A percentile compares a stretch with the other conserved stretches of the same genome.
phyloP scores from a whole-genome alignment of 2,113 vertebrate species.

The Prolemur simus region DNA sequence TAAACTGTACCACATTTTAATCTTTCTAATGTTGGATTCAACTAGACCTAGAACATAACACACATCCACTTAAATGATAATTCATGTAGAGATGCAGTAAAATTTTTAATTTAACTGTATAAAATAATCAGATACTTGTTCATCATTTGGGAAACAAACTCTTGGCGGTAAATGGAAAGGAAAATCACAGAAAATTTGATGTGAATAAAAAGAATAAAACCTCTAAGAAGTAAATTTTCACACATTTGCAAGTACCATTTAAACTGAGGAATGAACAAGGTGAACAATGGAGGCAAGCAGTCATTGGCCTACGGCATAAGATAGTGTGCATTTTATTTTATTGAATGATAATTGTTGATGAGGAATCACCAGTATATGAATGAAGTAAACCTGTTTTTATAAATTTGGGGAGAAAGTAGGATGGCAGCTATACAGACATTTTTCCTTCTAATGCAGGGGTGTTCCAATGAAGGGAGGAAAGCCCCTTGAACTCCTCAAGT shows the following conservation, averaged over 20 bases:
- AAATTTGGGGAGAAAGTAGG: not conserved
- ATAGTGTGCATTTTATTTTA: not conserved
- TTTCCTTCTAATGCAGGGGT: not conserved
- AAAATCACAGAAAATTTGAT: not conserved
- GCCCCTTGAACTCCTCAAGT: too few species aligned
- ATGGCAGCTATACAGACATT: not conserved
- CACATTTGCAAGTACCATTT: not conserved
- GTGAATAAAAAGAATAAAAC: not conserved
- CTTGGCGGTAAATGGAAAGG: constrained; percentile 10
- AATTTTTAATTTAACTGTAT: not conserved
- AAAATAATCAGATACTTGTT: constrained; percentile 7
- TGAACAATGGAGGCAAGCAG: not conserved
- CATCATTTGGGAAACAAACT: not conserved
- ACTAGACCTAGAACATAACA: not conserved
- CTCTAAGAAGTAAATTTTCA: constrained; percentile 16
- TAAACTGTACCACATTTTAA: not conserved
- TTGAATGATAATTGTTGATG: not conserved
- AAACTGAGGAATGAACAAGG: not conserved
- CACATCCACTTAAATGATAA: not conserved
- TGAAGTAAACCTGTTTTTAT: not conserved
- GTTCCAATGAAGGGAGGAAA: too few species aligned
- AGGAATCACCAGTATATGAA: not conserved
- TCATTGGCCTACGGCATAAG: not conserved
- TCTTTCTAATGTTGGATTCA: constrained; percentile 43
- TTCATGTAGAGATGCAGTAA: not conserved